Evolutionary conservation across 2,797 vertebrate genomes (phyloP).

Genomic region (Hydrophis major): DNA sequence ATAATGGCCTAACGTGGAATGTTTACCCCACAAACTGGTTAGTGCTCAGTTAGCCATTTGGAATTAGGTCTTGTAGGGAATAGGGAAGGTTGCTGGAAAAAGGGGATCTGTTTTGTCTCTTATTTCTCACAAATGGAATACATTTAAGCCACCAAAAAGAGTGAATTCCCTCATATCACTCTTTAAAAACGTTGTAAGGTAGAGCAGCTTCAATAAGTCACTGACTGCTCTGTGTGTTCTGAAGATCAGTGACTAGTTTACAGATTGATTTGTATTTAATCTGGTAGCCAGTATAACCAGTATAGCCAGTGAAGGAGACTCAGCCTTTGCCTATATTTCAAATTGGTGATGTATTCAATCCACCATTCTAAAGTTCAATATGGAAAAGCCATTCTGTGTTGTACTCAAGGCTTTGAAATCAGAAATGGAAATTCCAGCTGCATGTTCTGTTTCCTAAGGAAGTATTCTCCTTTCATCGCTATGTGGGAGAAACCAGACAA

Average conservation of each 20-base stretch:
- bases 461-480: constrained; percentile 59
- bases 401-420: constrained; percentile 57
- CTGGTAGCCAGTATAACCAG: constrained; percentile 53
- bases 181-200: constrained; percentile 30
- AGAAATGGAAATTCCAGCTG: constrained; percentile 68
- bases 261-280: constrained; percentile 44
- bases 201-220: constrained; percentile 32
- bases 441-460: constrained; percentile 69
- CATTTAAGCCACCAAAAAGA: constrained; percentile 16
- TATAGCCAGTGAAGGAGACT: constrained; percentile 53
- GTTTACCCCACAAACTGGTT: constrained; percentile 26
- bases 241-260: constrained; percentile 45
- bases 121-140: constrained; percentile 22
- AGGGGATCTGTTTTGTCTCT: constrained; percentile 32
- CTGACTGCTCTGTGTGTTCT: constrained; percentile 40
- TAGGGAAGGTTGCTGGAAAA: constrained; percentile 15
- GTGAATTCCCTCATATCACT: constrained; percentile 28
- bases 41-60: constrained; percentile 30
- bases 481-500: constrained; percentile 45
- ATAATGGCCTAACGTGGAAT: constrained; percentile 25
- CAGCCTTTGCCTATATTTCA: constrained; percentile 54
- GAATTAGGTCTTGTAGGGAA: constrained; percentile 27
- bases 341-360: constrained; percentile 54
- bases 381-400: constrained; percentile 42
- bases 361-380: constrained; percentile 54